Percentiles rank a stretch among this genome's conserved stretches.
Evolutionary conservation across 2,888 invertebrate genomes (phyloP).

Genomic region (Unio delphinus): DNA sequence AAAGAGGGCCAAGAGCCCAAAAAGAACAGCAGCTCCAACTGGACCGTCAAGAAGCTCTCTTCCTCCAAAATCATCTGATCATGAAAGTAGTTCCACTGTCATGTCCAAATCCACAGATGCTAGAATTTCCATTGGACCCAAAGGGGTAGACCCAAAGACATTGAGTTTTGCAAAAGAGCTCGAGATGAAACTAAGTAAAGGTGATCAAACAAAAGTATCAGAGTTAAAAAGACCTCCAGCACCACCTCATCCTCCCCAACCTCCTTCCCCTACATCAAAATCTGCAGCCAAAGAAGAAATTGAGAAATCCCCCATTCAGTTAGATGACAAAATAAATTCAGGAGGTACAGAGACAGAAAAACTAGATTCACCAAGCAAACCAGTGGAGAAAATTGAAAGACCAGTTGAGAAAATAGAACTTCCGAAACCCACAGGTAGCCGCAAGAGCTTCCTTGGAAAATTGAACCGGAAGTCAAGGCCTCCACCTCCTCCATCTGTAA

Average conservation of each 20-base stretch:
- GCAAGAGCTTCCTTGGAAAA: slow-evolving; percentile 61
- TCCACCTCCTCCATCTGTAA: slow-evolving; percentile 53
- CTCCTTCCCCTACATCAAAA: slow-evolving; percentile 19
- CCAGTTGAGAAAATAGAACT: slow-evolving; percentile 59
- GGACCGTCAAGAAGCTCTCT: slow-evolving; percentile 31
- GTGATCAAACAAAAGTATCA: slow-evolving; percentile 8
- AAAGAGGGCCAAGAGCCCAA: slow-evolving; percentile 59
- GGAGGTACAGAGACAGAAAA: slow-evolving; percentile 16
- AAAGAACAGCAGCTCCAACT: slow-evolving; percentile 50
- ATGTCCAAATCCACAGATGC: neutral
- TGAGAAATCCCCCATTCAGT: slow-evolving; percentile 21
- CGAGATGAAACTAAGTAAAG: slow-evolving; percentile 49
- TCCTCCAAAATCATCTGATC: slow-evolving; percentile 4
- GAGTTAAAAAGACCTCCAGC: slow-evolving; percentile 24
- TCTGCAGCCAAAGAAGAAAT: neutral
- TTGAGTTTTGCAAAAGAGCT: slow-evolving; percentile 54
- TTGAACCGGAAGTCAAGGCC: slow-evolving; percentile 52
- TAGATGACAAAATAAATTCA: slow-evolving; percentile 17
- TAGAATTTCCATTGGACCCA: slow-evolving; percentile 4
- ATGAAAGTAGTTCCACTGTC: no score
- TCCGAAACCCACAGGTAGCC: slow-evolving; percentile 49
- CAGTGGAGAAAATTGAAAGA: slow-evolving; percentile 11
- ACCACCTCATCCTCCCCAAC: slow-evolving; percentile 33
- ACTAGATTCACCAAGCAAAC: slow-evolving; percentile 12
- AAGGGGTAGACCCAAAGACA: slow-evolving; percentile 26